A percentile compares a stretch with the other conserved stretches of the same genome.
These are phyloP conservation scores for Apamea monoglypha DNA, from an alignment of 2,888 invertebrate species.

Conservation along the genomic window DNA sequence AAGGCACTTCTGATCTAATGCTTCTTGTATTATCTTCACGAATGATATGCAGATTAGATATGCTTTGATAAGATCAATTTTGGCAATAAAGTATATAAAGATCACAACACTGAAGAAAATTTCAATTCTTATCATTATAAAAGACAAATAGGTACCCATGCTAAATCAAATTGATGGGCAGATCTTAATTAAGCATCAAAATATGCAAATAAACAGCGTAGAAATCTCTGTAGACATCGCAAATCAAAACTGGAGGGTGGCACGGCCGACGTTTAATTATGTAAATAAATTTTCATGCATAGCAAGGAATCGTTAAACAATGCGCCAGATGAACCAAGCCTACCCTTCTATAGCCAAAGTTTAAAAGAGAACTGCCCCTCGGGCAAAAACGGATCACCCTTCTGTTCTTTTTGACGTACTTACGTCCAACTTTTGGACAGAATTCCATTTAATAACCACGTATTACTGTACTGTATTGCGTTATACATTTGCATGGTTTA, in stretches of 20 bases:
- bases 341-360: slow-evolving; percentile 83
- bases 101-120: neutral
- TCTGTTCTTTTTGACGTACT: slow-evolving; percentile 75
- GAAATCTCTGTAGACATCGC: slow-evolving; percentile 86
- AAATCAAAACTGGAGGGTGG: slow-evolving; percentile 84
- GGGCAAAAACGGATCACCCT: slow-evolving; percentile 78
- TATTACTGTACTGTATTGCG: slow-evolving; percentile 29
- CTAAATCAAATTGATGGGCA: slow-evolving; percentile 32
- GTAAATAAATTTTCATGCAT: slow-evolving; percentile 89
- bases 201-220: slow-evolving; percentile 83
- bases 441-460: slow-evolving; percentile 44
- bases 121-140: slow-evolving; percentile 28
- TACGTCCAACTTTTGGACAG: slow-evolving; percentile 60
- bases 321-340: slow-evolving; percentile 82
- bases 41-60: slow-evolving; percentile 54
- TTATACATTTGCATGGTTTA: slow-evolving; percentile 39
- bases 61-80: slow-evolving; percentile 35
- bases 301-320: slow-evolving; percentile 86
- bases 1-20: slow-evolving; percentile 14
- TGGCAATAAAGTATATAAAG: neutral
- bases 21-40: slow-evolving; percentile 38
- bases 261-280: slow-evolving; percentile 86
- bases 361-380: slow-evolving; percentile 83
- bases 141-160: slow-evolving; percentile 21
- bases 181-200: slow-evolving; percentile 81